Conservation (phyloP, 2,797 vertebrate species). For the Lophura swinhoii region DNA sequence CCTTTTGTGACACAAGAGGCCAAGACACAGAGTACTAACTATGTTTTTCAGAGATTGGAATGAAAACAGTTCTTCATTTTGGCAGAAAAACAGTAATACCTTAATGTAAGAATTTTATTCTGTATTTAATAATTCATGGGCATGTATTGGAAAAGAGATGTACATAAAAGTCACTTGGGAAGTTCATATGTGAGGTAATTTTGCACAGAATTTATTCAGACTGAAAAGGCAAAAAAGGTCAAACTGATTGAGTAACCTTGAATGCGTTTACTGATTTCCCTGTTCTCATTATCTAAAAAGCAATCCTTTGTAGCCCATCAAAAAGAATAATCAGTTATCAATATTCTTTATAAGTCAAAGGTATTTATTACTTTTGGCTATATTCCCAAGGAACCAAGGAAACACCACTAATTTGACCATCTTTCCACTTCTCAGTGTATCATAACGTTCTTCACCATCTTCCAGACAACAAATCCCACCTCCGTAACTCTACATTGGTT, state of each 20-base stretch:
- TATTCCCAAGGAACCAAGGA: background rate
- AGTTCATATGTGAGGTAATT: background rate
- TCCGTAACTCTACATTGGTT: background rate
- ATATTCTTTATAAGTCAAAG: background rate
- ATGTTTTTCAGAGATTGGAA: background rate
- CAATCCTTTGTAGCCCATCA: background rate
- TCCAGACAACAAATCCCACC: background rate
- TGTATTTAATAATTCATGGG: background rate
- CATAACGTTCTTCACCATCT: background rate
- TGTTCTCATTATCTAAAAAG: background rate
- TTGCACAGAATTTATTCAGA: background rate
- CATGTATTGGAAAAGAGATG: background rate
- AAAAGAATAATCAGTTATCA: background rate
- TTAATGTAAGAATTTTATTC: conserved; percentile 1
- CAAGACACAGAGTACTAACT: background rate
- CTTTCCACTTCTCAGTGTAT: background rate
- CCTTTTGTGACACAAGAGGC: background rate
- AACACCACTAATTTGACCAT: background rate
- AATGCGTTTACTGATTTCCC: background rate
- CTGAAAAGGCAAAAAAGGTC: background rate
- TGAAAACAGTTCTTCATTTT: background rate
- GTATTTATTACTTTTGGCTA: background rate
- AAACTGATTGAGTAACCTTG: background rate
- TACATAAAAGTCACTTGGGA: background rate
- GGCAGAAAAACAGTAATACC: background rate